Evolutionary conservation across 2,888 invertebrate species (phyloP), one percentile per base, ranked within the genome.

Genomic region (Ichneumoninae sp.): DNA sequence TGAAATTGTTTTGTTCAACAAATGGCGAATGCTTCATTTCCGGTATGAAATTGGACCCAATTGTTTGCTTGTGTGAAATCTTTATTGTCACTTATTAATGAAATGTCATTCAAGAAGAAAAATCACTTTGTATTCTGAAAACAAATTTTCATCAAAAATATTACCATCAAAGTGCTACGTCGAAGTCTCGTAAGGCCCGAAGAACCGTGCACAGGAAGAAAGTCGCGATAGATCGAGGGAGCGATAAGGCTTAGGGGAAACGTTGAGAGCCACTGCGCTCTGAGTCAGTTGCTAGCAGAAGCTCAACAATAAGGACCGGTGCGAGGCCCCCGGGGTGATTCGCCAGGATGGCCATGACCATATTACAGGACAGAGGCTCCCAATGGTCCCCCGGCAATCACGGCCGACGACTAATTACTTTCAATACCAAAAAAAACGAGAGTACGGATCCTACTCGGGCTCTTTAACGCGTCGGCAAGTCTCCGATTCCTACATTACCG

Each of bases 281-380:
- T 91, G 91, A 91, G 90, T 92, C 91, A 91, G 89, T 71, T 71
- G 13, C 77, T 77, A 77, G 83, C 40, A 47, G 70, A 80, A 40
- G 74, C 81, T 81, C 77, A 84, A 86, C 83, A 86, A 85, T 85
- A 85, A 87, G 83, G 84, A 86, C 84, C 83, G 83, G 82, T 74
- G 79, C 90, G 90, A 92, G 92, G 91, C 92, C 92, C 85, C 91
- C 89, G 90, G 90, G 92, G 92, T 92, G 91, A 92, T 92, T 92
- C 91, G 92, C 91, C 89, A 89, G 88, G 89, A 91, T 91, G 92
- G 90, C 92, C 92, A 91, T 92, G 92, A 92, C 92, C 92, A 92
- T 92, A 92, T 92, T 92, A 92, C 91, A 88, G 91, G 90, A 87
- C 91, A 91, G 89, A 90, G 91, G 90, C 92, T 91, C 90, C 90